Conservation (phyloP, 2,888 invertebrate species). For the Trachelus tabidus region DNA sequence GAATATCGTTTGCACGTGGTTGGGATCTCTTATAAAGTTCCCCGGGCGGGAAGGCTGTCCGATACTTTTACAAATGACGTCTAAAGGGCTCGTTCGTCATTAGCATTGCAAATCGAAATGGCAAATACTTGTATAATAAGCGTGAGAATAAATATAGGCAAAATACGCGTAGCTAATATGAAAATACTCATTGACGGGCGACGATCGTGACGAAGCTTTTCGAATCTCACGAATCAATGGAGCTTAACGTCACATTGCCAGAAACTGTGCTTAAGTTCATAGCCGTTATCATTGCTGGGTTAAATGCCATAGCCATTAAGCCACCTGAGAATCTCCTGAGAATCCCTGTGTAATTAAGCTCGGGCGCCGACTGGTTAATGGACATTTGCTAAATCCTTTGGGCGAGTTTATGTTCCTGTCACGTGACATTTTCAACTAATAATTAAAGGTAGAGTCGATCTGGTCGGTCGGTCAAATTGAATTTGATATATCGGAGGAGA, state of each 20-base stretch:
- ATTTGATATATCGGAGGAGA: not conserved
- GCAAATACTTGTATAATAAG: constrained; percentile 26
- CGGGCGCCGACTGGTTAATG: not conserved
- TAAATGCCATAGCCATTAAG: not conserved
- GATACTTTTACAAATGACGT: constrained; percentile 50
- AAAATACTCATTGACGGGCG: not conserved
- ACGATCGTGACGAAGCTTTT: not conserved
- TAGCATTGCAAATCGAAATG: constrained; percentile 53
- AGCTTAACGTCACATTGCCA: not conserved
- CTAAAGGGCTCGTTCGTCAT: constrained; percentile 47
- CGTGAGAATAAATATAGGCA: constrained; percentile 6
- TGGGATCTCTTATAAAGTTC: constrained; percentile 39
- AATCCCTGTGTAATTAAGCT: not conserved
- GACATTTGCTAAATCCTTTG: not conserved
- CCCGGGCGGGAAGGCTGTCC: constrained; percentile 32
- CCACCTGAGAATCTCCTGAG: not conserved
- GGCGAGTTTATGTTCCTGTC: not conserved
- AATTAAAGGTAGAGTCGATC: not conserved
- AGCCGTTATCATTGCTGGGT: not conserved
- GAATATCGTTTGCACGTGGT: constrained; percentile 42
- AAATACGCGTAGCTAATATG: not conserved
- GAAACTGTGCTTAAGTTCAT: not conserved
- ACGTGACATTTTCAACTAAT: not conserved
- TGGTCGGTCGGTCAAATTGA: not conserved
- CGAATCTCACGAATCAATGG: not conserved